phyloP scores from a whole-genome alignment of 1,140 invertebrate genomes.

The Papilio aristodemus region DNA sequence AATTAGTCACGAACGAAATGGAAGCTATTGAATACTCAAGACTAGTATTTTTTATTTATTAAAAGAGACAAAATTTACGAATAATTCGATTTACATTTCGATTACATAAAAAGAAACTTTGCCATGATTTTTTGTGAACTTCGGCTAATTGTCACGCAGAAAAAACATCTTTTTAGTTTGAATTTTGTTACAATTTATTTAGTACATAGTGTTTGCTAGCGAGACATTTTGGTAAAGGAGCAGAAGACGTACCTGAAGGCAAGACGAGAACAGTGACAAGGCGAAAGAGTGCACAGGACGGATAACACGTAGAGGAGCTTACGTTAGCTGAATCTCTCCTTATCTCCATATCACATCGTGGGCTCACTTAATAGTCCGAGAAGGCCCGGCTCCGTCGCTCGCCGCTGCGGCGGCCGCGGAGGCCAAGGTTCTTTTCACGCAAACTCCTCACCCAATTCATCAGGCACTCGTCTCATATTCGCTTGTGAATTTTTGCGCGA shows the following conservation, averaged over 20 bases:
- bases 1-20: too few relatives aligned
- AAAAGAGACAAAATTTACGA: too few relatives aligned
- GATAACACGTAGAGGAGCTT: constrained; percentile 65
- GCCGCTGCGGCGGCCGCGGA: constrained; percentile 59
- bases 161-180: too few relatives aligned
- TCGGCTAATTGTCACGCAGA: too few relatives aligned
- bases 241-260: constrained; percentile 58
- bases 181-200: too few relatives aligned
- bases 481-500: constrained; percentile 74
- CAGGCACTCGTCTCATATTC: constrained; percentile 77
- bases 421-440: constrained; percentile 66
- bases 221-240: neutral
- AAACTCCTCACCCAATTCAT: constrained; percentile 72
- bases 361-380: constrained; percentile 63
- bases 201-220: too few relatives aligned
- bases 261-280: constrained; percentile 59
- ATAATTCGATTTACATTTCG: too few relatives aligned
- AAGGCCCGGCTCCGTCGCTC: constrained; percentile 53
- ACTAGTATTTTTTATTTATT: too few relatives aligned
- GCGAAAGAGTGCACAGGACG: constrained; percentile 66
- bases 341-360: constrained; percentile 75
- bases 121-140: neutral
- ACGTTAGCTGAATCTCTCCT: constrained; percentile 61
- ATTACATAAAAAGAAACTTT: too few relatives aligned
- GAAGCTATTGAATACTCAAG: too few relatives aligned